These are phyloP conservation scores for Hedya salicella DNA, from an alignment of 2,888 invertebrate genomes.

Conservation along the genomic window DNA sequence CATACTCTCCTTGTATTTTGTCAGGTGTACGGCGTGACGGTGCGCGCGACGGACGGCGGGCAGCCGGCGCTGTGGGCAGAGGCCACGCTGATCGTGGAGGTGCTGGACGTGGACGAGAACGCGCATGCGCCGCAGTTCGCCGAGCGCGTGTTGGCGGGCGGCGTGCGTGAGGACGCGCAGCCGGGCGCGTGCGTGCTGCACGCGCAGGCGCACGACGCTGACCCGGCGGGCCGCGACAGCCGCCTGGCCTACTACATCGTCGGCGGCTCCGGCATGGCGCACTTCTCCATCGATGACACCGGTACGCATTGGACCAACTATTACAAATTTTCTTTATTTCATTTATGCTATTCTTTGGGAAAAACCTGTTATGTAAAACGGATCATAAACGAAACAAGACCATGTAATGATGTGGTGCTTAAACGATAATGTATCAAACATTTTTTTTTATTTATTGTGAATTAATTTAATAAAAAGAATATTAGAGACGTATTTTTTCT, in stretches of 20 bases:
- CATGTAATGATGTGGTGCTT: too few relatives aligned
- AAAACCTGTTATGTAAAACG: too few relatives aligned
- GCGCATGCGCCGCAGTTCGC: conserved; percentile 92
- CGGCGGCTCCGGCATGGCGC: conserved; percentile 95
- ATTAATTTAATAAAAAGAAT: too few relatives aligned
- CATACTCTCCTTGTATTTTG: too few relatives aligned
- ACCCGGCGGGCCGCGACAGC: conserved; percentile 92
- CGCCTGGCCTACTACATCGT: conserved; percentile 93
- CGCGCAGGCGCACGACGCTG: conserved; percentile 91
- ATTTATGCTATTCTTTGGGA: too few relatives aligned
- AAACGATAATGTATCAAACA: too few relatives aligned
- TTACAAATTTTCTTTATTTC: too few relatives aligned
- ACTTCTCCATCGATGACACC: conserved; percentile 95
- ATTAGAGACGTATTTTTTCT: too few relatives aligned
- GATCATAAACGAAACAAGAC: too few relatives aligned
- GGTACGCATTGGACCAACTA: conserved; percentile 84
- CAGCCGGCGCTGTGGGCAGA: conserved; percentile 92
- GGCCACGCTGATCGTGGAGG: conserved; percentile 92
- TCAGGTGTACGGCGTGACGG: conserved; percentile 93
- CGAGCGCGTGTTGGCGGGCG: conserved; percentile 90
- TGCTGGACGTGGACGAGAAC: conserved; percentile 98
- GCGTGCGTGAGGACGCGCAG: conserved; percentile 92
- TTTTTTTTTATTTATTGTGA: too few relatives aligned
- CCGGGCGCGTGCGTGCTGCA: conserved; percentile 91
- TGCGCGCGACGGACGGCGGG: conserved; percentile 94